Evolutionary conservation across 2,888 invertebrate species (phyloP).

Genomic region (Drosophila imparisetae): DNA sequence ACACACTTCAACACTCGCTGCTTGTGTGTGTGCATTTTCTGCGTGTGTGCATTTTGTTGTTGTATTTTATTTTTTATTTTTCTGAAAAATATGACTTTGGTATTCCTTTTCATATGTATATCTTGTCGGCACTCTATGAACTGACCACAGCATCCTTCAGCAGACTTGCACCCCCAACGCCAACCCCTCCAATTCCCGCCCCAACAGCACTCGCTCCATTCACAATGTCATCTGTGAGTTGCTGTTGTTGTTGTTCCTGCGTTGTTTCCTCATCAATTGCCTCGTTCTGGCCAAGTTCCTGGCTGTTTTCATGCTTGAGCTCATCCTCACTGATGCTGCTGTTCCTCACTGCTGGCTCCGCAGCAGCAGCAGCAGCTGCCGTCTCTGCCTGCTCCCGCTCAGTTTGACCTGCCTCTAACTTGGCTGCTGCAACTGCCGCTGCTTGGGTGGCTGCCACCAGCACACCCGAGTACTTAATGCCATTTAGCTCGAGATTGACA

Average conservation of each 20-base stretch:
- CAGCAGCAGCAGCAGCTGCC: slow-evolving; percentile 7
- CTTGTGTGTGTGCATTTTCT: slow-evolving; percentile 37
- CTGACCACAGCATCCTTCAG: slow-evolving; percentile 67
- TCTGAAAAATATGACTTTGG: slow-evolving; percentile 80
- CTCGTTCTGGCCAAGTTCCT: slow-evolving; percentile 34
- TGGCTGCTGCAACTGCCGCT: neutral
- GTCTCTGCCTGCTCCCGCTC: slow-evolving; percentile 11
- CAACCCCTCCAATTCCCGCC: slow-evolving; percentile 20
- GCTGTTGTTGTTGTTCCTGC: slow-evolving; percentile 20
- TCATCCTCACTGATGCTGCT: slow-evolving; percentile 2
- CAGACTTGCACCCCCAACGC: slow-evolving; percentile 32
- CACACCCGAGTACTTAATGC: slow-evolving; percentile 97
- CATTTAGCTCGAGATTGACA: slow-evolving; percentile 98
- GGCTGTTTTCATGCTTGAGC: slow-evolving; percentile 31
- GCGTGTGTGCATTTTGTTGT: slow-evolving; percentile 20
- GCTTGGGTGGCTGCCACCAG: slow-evolving; percentile 87
- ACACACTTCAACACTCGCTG: slow-evolving; percentile 1
- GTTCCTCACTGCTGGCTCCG: slow-evolving; percentile 10
- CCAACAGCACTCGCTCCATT: slow-evolving; percentile 30
- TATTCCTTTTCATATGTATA: slow-evolving; percentile 56
- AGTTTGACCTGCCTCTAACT: neutral
- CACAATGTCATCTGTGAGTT: slow-evolving; percentile 26
- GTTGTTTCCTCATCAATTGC: slow-evolving; percentile 28
- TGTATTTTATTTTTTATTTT: slow-evolving; percentile 65
- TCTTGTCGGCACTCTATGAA: slow-evolving; percentile 39